phyloP scores from a whole-genome alignment of 2,888 invertebrate genomes.

The Dryocosmus kuriphilus region DNA sequence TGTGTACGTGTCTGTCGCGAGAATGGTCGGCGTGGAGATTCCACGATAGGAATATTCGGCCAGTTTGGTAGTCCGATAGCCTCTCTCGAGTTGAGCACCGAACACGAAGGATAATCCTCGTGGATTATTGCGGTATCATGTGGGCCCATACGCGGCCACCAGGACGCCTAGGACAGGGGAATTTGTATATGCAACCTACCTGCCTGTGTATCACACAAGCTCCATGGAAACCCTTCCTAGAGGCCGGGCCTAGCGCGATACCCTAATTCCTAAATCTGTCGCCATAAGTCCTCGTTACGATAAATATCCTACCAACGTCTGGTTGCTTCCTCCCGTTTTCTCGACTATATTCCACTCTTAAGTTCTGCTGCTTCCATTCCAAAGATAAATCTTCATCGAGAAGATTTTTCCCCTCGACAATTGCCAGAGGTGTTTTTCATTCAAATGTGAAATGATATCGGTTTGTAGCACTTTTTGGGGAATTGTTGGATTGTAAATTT shows the following conservation, averaged over 20 bases:
- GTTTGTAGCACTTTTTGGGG: no score
- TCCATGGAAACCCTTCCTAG: constrained; percentile 73
- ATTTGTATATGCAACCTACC: constrained; percentile 66
- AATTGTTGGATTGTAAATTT: no score
- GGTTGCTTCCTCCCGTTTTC: constrained; percentile 56
- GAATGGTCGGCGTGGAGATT: constrained; percentile 33
- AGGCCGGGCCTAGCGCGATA: constrained; percentile 75
- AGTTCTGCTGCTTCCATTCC: constrained; percentile 22
- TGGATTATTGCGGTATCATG: constrained; percentile 78
- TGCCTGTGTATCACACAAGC: constrained; percentile 64
- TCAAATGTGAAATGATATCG: not conserved
- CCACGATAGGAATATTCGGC: constrained; percentile 68
- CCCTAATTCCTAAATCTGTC: constrained; percentile 78
- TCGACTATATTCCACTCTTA: constrained; percentile 47
- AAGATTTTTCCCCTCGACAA: constrained; percentile 15
- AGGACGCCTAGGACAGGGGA: constrained; percentile 67
- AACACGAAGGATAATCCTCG: constrained; percentile 76
- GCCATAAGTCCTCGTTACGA: constrained; percentile 78
- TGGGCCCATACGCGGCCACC: constrained; percentile 75
- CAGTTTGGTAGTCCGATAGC: constrained; percentile 61
- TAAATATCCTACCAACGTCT: constrained; percentile 75
- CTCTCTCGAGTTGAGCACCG: constrained; percentile 58
- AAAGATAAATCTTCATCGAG: constrained; percentile 13
- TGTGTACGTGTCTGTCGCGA: constrained; percentile 17
- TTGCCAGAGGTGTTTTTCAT: not conserved